Evolutionary conservation across 2,888 invertebrate species (phyloP), one percentile per base, ranked within the genome.

Genomic region (Hermaeophaga mercurialis): DNA sequence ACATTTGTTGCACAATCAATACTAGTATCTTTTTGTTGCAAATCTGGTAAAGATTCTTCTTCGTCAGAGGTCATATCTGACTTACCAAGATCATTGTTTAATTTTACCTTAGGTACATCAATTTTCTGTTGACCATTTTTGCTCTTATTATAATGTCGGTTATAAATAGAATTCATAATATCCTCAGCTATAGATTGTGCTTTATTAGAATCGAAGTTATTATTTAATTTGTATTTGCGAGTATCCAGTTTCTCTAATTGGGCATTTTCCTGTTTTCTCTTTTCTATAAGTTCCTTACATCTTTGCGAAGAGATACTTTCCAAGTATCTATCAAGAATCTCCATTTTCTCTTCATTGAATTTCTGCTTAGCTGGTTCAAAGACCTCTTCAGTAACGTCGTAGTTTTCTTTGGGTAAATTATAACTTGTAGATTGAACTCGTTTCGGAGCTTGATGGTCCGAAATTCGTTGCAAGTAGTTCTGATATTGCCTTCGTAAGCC

Each of bases 401-500:
- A 19, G n/a, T 9, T 17, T 36, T 47, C 47, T 6, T 39, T 33
- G 2, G 22, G 19, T n/a, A 39, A 11, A 24, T 47, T 26, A 24
- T 18, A 49, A 4, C 12, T 15, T 4, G 39, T 4, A 22, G 39
- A 9, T 14, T 36, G 5, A 18, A 22, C 39, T 17, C 2, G 7
- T 19, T 17, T 45, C 1, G 38, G 17, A 12, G n/a, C 11, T 43
- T 28, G 36, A 17, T 14, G 39, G 22, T 44, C 11, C 8, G 22
- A 34, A 26, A 33, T 15, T 47, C 31, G 43, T 36, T 47, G 60
- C 19, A 75, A 56, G 53, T 69, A 73, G 26, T 63, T 58, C 39
- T 70, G 71, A 54, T 77, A 78, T 50, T 75, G 74, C 44, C 67
- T 66, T 22, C 76, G 66, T 7, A 85, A 76, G 70, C 78, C 74